Conservation (phyloP, 1,140 invertebrate genomes). For the Leptonema lineaticorne region DNA sequence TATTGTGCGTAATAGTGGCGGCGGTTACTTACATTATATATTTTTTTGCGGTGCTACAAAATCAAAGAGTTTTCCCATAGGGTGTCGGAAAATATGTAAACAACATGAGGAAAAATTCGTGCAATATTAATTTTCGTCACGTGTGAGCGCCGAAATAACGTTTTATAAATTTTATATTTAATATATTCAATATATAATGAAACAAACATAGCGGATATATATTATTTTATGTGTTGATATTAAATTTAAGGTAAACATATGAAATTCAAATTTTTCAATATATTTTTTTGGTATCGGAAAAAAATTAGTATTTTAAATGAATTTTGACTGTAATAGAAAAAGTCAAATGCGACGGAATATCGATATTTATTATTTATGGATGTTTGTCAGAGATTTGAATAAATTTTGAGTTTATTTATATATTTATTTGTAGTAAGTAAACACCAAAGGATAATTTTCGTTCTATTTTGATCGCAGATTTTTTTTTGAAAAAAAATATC, state of each 20-base stretch:
- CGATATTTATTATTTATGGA: too few species aligned
- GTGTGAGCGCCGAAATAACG: neutral
- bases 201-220: neutral
- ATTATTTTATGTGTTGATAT: neutral
- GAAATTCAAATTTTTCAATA: neutral
- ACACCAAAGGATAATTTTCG: too few species aligned
- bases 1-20: too few species aligned
- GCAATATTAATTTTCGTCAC: neutral
- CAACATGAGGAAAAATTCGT: neutral
- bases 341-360: too few species aligned
- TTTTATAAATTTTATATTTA: slow-evolving; percentile 6
- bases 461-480: too few species aligned
- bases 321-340: too few species aligned
- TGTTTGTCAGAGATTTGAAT: too few species aligned
- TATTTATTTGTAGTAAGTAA: too few species aligned
- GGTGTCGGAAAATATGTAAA: neutral
- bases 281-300: neutral
- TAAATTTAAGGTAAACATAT: neutral
- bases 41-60: neutral
- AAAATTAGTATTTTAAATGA: too few species aligned
- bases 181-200: neutral
- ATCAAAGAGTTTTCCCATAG: neutral
- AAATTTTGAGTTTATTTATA: too few species aligned
- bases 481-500: too few species aligned
- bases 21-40: too few species aligned